Conservation (phyloP, 2,113 vertebrate species). For the Smithornis capensis region DNA sequence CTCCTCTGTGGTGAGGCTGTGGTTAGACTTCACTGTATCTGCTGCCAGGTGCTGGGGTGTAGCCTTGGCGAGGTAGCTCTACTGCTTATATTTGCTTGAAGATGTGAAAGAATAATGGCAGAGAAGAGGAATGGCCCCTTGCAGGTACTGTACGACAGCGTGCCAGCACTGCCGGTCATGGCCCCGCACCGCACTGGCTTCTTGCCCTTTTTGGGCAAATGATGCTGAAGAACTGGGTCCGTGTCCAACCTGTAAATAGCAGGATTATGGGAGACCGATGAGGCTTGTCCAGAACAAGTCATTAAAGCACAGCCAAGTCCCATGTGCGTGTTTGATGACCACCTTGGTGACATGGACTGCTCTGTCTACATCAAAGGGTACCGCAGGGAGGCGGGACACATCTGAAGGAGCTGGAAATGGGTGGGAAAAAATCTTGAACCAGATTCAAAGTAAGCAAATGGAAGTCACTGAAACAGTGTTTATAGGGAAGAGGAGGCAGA, state of each 20-base stretch:
- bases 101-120: background rate
- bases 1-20: background rate
- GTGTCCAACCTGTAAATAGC: background rate
- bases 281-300: background rate
- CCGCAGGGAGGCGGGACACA: rapidly evolving
- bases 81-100: background rate
- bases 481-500: background rate
- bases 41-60: background rate
- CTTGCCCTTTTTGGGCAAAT: background rate
- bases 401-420: background rate
- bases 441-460: background rate
- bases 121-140: background rate
- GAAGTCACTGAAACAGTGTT: background rate
- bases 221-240: background rate
- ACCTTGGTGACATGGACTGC: background rate
- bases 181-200: rapidly evolving
- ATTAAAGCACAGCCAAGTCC: background rate
- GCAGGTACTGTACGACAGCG: rapidly evolving
- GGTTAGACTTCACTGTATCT: background rate
- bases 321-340: background rate
- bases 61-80: background rate
- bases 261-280: background rate
- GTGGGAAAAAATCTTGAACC: background rate
- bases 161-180: background rate
- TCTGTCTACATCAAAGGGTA: background rate